Evolutionary conservation across 2,113 vertebrate species (phyloP), one percentile per base, ranked within the genome.

Genomic region (Elaphurus davidianus): DNA sequence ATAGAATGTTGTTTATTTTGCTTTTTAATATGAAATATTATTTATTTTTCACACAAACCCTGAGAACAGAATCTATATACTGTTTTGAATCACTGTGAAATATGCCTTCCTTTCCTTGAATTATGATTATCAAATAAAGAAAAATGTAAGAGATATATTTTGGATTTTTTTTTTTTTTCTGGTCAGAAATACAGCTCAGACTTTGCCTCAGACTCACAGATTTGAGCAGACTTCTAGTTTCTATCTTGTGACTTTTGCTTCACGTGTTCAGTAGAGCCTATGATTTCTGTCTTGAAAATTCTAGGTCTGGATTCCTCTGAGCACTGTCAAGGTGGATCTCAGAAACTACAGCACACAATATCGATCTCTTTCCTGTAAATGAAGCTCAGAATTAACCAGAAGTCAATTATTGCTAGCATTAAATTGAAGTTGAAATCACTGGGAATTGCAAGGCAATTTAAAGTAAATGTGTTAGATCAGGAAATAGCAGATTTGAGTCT

Each of bases 401-500:
- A 92, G 60, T 89, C 78, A 79, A 59, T 84, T 95, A 90, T 82
- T 95, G 2, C 45, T 60, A 30, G 28, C 21, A 86, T 43, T 91
- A 92, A 92, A 81, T n/a, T 95, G 30, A 97, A 87, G 43, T 40
- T 83, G 45, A 93, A 95, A 57, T 94, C 71, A 83, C 43, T 90
- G 33, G 59, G 30, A 93, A 82, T 87, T 87, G 28, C 11, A 87
- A 87, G 14, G 28, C 17, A 90, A 67, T 92, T 83, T 50, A 62
- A 94, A 81, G 19, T 74, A 87, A 93, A 52, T 21, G n/a, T 93
- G 55, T 55, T 87, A 67, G 45, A 81, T 85, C 36, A 87, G 55
- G n/a, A 76, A 88, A 92, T 59, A 40, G 52, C n/a, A 84, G 52
- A 90, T 82, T 76, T 94, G n/a, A 15, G 43, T 81, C 28, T 81